Conservation (phyloP, 2,113 vertebrate species). For the Anseranas semipalmata region DNA sequence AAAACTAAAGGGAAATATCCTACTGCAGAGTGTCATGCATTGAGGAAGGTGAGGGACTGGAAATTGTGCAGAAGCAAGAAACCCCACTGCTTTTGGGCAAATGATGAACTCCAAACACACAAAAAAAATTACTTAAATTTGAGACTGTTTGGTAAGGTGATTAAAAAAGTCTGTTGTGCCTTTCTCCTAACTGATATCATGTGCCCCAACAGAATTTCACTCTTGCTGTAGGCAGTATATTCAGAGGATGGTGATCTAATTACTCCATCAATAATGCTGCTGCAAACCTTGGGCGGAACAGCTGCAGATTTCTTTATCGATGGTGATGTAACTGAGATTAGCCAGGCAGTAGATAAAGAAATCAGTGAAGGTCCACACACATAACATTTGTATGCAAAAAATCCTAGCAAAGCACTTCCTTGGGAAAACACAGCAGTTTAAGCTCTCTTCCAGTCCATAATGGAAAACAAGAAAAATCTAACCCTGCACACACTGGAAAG, state of each 20-base stretch:
- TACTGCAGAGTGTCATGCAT: not conserved
- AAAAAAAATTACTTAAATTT: not conserved
- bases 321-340: not conserved
- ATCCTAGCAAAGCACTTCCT: not conserved
- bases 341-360: not conserved
- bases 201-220: not conserved
- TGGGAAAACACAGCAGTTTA: not conserved
- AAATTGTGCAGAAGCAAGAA: constrained; percentile 19
- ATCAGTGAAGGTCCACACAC: not conserved
- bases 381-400: not conserved
- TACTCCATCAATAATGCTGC: not conserved
- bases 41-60: not conserved
- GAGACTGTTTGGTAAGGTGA: not conserved
- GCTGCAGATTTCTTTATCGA: not conserved
- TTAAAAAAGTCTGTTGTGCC: not conserved
- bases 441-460: not conserved
- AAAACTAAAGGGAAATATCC: not conserved
- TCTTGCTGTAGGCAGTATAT: not conserved
- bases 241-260: not conserved
- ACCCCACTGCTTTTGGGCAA: not conserved
- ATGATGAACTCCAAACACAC: not conserved
- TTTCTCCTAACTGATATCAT: not conserved
- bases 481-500: not conserved
- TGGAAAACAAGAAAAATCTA: not conserved
- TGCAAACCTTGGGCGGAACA: not conserved